Percentiles rank a stretch among this genome's conserved stretches.
These are phyloP conservation scores for Phthorimaea operculella DNA, from an alignment of 1,140 invertebrate genomes.

Conservation along the genomic window DNA sequence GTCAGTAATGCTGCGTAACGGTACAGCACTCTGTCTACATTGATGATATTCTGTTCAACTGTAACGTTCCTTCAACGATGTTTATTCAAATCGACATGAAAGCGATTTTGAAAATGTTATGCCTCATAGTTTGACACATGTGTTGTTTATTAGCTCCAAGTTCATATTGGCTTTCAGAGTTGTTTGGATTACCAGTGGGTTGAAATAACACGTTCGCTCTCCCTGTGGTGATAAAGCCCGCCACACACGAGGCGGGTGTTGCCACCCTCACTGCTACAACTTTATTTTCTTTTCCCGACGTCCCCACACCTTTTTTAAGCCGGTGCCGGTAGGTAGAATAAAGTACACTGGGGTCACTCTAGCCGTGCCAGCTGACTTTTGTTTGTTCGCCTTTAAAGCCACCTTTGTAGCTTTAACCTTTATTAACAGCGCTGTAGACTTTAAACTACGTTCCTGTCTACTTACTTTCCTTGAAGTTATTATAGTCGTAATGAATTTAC, in stretches of 20 bases:
- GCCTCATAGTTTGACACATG: no score
- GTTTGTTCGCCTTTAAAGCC: conserved; percentile 15
- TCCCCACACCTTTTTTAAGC: conserved; percentile 17
- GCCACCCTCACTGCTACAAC: conserved; percentile 21
- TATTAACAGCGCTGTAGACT: neutral
- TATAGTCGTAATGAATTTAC: neutral
- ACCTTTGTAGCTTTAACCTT: conserved; percentile 4
- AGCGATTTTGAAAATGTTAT: no score
- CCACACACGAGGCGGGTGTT: conserved; percentile 28
- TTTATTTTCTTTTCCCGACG: conserved; percentile 26
- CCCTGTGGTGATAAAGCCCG: conserved; percentile 16
- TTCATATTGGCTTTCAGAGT: neutral
- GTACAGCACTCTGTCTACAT: neutral
- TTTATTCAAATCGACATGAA: neutral
- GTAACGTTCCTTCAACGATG: neutral
- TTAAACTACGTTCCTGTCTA: no score
- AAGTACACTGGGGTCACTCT: conserved; percentile 14
- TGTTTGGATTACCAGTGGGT: conserved; percentile 21
- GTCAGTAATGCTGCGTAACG: neutral
- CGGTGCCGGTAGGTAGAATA: conserved; percentile 12
- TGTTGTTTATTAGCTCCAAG: neutral
- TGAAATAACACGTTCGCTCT: conserved; percentile 25
- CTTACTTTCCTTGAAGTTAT: no score
- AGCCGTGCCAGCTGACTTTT: conserved; percentile 11
- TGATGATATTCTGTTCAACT: neutral